phyloP scores from a whole-genome alignment of 1,140 invertebrate species.

The Aphidius gifuensis region DNA sequence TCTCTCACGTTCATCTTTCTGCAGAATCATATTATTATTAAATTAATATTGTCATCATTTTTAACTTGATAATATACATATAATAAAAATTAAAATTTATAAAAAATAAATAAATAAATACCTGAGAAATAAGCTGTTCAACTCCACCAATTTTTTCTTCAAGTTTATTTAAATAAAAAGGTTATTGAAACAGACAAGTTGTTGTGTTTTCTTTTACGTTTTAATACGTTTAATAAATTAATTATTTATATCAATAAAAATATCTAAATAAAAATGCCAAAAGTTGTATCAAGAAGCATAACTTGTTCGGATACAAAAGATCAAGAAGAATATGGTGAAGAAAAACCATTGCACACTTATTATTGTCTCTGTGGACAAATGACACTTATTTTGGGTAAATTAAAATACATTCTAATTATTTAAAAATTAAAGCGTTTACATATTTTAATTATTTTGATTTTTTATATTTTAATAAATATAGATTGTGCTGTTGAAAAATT shows the following conservation, averaged over 20 bases:
- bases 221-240: not conserved
- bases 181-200: no score
- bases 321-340: conserved; percentile 95
- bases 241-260: not conserved
- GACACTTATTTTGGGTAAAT: conserved; percentile 81
- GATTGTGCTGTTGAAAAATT: conserved; percentile 92
- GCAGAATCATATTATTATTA: conserved; percentile 10
- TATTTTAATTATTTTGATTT: not conserved
- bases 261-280: conserved; percentile 72
- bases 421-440: not conserved
- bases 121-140: conserved; percentile 55
- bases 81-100: not conserved
- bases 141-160: conserved; percentile 69
- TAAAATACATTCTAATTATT: conserved; percentile 2
- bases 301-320: conserved; percentile 95
- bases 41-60: conserved; percentile 16
- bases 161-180: conserved; percentile 58
- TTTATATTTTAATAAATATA: conserved; percentile 49
- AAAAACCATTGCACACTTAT: conserved; percentile 93
- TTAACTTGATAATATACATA: conserved; percentile 7
- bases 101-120: conserved; percentile 23
- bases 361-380: conserved; percentile 98
- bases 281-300: conserved; percentile 94
- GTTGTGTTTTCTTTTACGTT: not conserved
- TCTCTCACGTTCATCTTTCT: conserved; percentile 68